These are phyloP conservation scores for Myotis brandtii DNA, from an alignment of 2,113 vertebrate genomes.

Conservation along the genomic window DNA sequence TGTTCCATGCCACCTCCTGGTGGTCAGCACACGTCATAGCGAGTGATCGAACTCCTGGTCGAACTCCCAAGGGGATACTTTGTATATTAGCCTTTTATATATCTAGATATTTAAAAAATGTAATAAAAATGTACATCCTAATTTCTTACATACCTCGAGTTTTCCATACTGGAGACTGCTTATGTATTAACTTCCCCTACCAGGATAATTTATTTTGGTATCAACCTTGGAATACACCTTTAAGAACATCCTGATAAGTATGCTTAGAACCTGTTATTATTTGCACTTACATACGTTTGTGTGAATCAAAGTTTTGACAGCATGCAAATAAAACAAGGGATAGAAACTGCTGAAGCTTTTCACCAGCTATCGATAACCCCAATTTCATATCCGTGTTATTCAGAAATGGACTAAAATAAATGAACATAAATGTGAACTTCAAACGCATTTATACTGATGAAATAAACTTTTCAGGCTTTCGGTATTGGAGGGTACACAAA, in stretches of 20 bases:
- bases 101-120: constrained; percentile 8
- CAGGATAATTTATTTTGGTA: constrained; percentile 4
- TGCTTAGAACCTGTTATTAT: constrained; percentile 30
- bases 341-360: constrained; percentile 16
- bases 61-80: no score
- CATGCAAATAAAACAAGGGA: neutral
- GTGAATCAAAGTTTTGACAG: neutral
- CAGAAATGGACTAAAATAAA: constrained; percentile 12
- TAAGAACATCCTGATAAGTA: neutral
- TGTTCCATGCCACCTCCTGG: no score
- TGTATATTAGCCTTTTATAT: no score
- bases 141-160: neutral
- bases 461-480: neutral
- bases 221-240: neutral
- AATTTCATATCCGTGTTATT: neutral
- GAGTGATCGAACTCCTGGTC: no score
- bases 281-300: neutral
- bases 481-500: neutral
- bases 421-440: neutral
- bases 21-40: no score
- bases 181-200: neutral
- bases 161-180: neutral
- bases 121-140: neutral
- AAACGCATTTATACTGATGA: neutral
- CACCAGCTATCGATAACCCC: neutral